Evolutionary conservation across 2,113 vertebrate genomes (phyloP).

Genomic region (Microtus pennsylvanicus): DNA sequence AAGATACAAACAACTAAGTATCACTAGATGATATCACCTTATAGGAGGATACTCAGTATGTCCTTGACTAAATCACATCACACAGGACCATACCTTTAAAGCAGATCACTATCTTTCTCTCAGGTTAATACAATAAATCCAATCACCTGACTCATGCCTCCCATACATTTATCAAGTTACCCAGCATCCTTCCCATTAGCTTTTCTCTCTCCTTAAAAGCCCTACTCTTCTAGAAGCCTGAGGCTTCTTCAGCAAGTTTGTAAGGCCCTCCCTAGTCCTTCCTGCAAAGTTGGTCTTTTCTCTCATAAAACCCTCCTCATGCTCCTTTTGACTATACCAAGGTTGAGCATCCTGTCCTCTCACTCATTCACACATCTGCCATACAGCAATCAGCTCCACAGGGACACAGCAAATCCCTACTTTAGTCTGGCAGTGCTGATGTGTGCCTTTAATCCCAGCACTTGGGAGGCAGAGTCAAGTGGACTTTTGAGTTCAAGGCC

Average conservation of each 20-base stretch:
- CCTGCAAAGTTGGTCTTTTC: neutral
- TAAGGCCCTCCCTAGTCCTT: neutral
- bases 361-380: neutral
- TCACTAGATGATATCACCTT: neutral
- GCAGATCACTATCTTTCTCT: neutral
- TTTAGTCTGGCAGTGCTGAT: neutral
- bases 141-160: neutral
- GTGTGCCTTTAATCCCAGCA: neutral
- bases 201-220: neutral
- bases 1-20: neutral
- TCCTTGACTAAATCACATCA: neutral
- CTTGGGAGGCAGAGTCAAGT: neutral
- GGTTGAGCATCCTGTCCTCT: neutral
- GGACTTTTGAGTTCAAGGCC: neutral
- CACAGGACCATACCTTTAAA: neutral
- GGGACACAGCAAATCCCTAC: neutral
- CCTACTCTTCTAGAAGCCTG: too few relatives aligned
- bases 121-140: neutral
- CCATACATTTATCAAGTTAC: neutral
- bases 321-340: neutral
- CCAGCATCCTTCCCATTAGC: neutral
- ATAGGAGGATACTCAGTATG: neutral
- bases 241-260: neutral
- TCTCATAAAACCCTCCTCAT: neutral
- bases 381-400: neutral